These are phyloP conservation scores for Scalopus aquaticus DNA, from an alignment of 2,113 vertebrate species.

Conservation along the genomic window DNA sequence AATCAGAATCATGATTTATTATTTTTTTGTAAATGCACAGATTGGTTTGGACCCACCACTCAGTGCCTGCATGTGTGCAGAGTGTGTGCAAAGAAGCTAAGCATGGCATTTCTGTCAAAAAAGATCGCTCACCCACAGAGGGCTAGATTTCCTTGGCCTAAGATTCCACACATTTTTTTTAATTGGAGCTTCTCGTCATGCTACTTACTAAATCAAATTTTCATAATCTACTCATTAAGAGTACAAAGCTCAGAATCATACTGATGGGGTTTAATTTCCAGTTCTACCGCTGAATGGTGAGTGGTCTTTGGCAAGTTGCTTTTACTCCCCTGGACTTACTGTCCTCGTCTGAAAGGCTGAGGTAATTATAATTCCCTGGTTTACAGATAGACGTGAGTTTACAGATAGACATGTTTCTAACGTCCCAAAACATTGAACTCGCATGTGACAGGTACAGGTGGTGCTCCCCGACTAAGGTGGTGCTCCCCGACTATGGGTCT, in stretches of 20 bases:
- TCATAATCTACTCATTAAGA: neutral
- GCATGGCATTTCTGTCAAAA: neutral
- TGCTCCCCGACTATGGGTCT: too few species aligned
- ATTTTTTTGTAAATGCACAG: slow-evolving; percentile 17
- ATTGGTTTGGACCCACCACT: neutral
- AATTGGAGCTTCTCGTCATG: neutral
- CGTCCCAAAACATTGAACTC: neutral
- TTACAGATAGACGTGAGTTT: neutral
- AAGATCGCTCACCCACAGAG: neutral
- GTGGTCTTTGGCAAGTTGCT: neutral
- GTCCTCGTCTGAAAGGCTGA: neutral
- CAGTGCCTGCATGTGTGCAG: too few species aligned
- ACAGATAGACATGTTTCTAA: neutral
- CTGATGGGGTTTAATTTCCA: neutral
- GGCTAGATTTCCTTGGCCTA: neutral
- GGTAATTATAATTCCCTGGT: neutral
- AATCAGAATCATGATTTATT: slow-evolving; percentile 43
- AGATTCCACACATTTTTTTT: neutral
- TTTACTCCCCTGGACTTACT: neutral
- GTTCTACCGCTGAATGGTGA: neutral
- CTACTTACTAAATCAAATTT: slow-evolving; percentile 18
- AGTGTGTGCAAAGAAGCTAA: neutral
- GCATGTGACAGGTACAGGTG: neutral
- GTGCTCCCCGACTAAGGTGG: neutral
- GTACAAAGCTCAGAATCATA: neutral